These are phyloP conservation scores for sheep (Ovis aries) DNA, from an alignment of 2,113 vertebrate species.

Conservation along the genomic window DNA sequence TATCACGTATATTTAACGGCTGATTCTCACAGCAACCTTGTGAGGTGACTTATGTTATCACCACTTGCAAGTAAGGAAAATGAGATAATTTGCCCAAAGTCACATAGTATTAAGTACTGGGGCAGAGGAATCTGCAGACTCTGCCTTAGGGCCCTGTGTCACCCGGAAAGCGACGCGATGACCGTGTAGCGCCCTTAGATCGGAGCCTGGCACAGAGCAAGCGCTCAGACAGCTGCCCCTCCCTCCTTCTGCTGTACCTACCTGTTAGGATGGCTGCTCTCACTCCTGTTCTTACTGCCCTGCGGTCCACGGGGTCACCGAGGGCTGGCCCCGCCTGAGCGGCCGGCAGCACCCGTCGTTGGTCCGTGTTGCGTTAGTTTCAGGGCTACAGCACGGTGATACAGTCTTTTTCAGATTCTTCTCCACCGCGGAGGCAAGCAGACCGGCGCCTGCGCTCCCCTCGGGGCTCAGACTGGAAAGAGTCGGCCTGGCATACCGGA, in stretches of 20 bases:
- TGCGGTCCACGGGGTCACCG: not conserved
- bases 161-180: not conserved
- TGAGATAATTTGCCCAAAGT: not conserved
- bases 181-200: rapidly evolving
- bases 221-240: rapidly evolving
- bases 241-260: rapidly evolving
- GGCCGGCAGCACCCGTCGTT: rapidly evolving
- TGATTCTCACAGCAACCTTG: not conserved
- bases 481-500: not conserved
- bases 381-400: not conserved
- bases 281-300: not conserved
- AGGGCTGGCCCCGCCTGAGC: not conserved
- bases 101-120: not conserved
- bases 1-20: not conserved
- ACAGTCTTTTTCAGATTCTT: not conserved
- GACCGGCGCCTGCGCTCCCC: not conserved
- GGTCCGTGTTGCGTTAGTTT: not conserved
- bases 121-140: not conserved
- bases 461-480: not conserved
- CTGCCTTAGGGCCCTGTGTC: not conserved
- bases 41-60: not conserved
- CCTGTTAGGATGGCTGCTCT: not conserved
- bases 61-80: not conserved
- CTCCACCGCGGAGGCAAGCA: not conserved
- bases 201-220: not conserved